These are phyloP conservation scores for Microchirus variegatus DNA, from an alignment of 2,797 vertebrate species.

Conservation along the genomic window DNA sequence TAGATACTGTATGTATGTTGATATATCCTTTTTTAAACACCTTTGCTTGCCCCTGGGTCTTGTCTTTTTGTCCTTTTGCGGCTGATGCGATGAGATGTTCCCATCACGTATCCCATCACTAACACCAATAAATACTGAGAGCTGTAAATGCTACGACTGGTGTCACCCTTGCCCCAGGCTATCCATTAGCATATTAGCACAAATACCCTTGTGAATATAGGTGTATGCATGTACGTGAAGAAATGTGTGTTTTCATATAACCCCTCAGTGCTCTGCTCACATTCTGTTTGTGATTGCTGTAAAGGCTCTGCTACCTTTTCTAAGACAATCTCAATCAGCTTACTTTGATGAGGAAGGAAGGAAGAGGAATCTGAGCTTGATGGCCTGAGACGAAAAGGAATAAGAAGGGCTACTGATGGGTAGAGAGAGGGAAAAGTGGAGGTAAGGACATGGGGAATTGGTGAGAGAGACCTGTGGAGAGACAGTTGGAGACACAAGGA, in stretches of 20 bases:
- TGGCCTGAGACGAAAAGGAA: slow-evolving; percentile 39
- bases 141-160: slow-evolving; percentile 20
- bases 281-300: slow-evolving; percentile 36
- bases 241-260: not conserved
- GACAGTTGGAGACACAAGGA: slow-evolving; percentile 8
- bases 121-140: slow-evolving; percentile 54
- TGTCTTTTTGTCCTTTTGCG: slow-evolving; percentile 22
- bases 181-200: slow-evolving; percentile 51
- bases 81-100: slow-evolving; percentile 46
- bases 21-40: slow-evolving; percentile 23
- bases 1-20: slow-evolving; percentile 6
- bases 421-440: slow-evolving; percentile 13
- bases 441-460: slow-evolving; percentile 19
- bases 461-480: slow-evolving; percentile 16
- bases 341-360: slow-evolving; percentile 42
- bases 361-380: slow-evolving; percentile 37
- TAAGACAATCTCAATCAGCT: slow-evolving; percentile 45
- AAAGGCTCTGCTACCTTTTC: slow-evolving; percentile 23
- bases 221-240: not conserved
- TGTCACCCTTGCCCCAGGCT: slow-evolving; percentile 40
- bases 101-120: slow-evolving; percentile 26
- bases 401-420: not conserved
- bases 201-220: slow-evolving; percentile 11
- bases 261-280: not conserved
- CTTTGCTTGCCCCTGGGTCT: not conserved